Evolutionary conservation across 2,797 vertebrate genomes (phyloP).

Genomic region (Lophius americanus): DNA sequence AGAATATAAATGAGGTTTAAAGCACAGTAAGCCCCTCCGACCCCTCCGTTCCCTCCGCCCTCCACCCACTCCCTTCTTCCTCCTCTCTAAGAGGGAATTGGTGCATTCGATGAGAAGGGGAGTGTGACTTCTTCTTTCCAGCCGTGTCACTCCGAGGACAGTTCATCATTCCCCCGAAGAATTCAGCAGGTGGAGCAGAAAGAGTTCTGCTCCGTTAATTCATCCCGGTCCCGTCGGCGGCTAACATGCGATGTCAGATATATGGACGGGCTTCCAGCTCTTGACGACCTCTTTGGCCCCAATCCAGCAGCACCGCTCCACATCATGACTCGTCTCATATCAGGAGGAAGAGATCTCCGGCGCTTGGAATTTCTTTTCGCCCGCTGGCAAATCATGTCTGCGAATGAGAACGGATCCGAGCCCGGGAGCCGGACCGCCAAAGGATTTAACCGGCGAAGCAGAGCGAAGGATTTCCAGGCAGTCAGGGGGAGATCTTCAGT

Average conservation of each 20-base stretch:
- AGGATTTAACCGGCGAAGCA: slow-evolving; percentile 16
- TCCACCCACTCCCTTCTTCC: not conserved
- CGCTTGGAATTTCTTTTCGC: slow-evolving; percentile 20
- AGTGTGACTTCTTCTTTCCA: slow-evolving; percentile 20
- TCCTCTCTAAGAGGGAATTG: slow-evolving; percentile 46
- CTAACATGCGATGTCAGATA: slow-evolving; percentile 48
- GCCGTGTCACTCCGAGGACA: slow-evolving; percentile 27
- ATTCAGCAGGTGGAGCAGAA: slow-evolving; percentile 65
- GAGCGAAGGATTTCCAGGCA: not conserved
- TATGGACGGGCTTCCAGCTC: slow-evolving; percentile 62
- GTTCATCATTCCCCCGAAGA: slow-evolving; percentile 56
- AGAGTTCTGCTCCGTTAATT: slow-evolving; percentile 62
- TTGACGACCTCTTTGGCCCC: slow-evolving; percentile 65
- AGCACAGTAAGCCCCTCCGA: slow-evolving; percentile 30
- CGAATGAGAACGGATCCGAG: slow-evolving; percentile 29
- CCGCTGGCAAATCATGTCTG: slow-evolving; percentile 21
- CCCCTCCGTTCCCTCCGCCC: slow-evolving; percentile 6
- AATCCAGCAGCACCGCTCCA: slow-evolving; percentile 47
- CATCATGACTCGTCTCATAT: slow-evolving; percentile 52
- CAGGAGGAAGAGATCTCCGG: slow-evolving; percentile 39
- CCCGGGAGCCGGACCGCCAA: not conserved
- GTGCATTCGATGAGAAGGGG: slow-evolving; percentile 33
- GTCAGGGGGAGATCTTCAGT: slow-evolving; percentile 4
- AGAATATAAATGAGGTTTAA: slow-evolving; percentile 71
- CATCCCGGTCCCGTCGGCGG: slow-evolving; percentile 62